Evolutionary conservation across 2,113 vertebrate species (phyloP), one percentile per base, ranked within the genome.

Genomic region (Fregetta grallaria): DNA sequence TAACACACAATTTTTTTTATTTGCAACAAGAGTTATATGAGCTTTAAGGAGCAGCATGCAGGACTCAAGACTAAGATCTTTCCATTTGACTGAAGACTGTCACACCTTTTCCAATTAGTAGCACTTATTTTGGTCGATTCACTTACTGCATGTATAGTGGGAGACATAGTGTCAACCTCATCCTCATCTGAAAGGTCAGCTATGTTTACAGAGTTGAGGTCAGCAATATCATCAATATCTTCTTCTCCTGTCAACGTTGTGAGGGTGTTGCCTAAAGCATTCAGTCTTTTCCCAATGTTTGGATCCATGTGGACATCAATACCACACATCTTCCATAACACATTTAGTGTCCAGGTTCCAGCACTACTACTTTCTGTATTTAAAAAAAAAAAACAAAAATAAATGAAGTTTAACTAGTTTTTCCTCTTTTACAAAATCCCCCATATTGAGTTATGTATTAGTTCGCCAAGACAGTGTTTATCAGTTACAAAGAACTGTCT

Each of bases 261-360:
- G 34, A 99, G 98, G 7, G 99, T 99, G 96, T 99, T 99, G 34
- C 99, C 99, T 71, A 99, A 98, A 52, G 99, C 99, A 50, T 99
- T 99, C 38, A 99, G 96, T 19, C 99, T 98, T 97, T 99, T 99
- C 62, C 99, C 99, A 59, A 99, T 99, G 97, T 99, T 99, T 63
- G 99, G 99, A 96, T 99, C 99, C 99, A 99, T 99, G 97, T 99
- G 99, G 42, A 99, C 99, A 66, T 99, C 99, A 30, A 99, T 99
- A 58, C 99, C 99, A 45, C 99, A 99, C 99, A 99, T 99, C 96
- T 99, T 99, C 99, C 99, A 99, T 7, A 99, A 95, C 10, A 99
- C 99, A 27, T 99, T 99, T 56, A 99, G 98, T 1, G 99, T 99
- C 99, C 99, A 99, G 44, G 99, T 99, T 20, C 99, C 99, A 23